phyloP scores from a whole-genome alignment of 2,888 invertebrate genomes.

The Galeopsomyia nigrocyanea region DNA sequence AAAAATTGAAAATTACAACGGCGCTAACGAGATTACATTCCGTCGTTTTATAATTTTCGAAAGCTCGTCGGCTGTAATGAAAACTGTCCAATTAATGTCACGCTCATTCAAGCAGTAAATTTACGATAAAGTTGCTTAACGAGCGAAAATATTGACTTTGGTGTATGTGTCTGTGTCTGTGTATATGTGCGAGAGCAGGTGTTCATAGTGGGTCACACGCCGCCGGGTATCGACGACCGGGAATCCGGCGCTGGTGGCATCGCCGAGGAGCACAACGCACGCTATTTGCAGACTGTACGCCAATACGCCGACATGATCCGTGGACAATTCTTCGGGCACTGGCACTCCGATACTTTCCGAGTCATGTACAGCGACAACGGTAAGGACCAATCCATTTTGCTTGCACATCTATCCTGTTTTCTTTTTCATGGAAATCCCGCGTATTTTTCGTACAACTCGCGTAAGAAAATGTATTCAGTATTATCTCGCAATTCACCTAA shows the following conservation, averaged over 20 bases:
- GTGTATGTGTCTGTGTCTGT: no score
- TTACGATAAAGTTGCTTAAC: neutral
- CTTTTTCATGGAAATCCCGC: no score
- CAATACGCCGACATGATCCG: constrained; percentile 85
- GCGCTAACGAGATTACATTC: no score
- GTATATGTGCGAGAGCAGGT: constrained; percentile 73
- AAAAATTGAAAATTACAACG: no score
- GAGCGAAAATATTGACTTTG: neutral
- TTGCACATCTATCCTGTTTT: neutral
- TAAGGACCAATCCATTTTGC: constrained; percentile 64
- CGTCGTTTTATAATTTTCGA: no score
- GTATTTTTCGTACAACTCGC: no score
- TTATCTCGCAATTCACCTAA: no score
- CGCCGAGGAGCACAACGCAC: constrained; percentile 82
- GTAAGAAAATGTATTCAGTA: no score
- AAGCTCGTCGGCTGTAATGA: no score
- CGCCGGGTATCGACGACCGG: constrained; percentile 89
- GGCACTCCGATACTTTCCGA: constrained; percentile 92
- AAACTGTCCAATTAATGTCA: no score
- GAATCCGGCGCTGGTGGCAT: constrained; percentile 78
- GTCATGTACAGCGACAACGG: constrained; percentile 85
- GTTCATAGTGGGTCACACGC: constrained; percentile 90
- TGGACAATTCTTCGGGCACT: constrained; percentile 93
- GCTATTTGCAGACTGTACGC: constrained; percentile 82
- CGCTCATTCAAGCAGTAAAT: neutral